Conservation (phyloP, 2,888 invertebrate species). For the Beris morrisii region DNA sequence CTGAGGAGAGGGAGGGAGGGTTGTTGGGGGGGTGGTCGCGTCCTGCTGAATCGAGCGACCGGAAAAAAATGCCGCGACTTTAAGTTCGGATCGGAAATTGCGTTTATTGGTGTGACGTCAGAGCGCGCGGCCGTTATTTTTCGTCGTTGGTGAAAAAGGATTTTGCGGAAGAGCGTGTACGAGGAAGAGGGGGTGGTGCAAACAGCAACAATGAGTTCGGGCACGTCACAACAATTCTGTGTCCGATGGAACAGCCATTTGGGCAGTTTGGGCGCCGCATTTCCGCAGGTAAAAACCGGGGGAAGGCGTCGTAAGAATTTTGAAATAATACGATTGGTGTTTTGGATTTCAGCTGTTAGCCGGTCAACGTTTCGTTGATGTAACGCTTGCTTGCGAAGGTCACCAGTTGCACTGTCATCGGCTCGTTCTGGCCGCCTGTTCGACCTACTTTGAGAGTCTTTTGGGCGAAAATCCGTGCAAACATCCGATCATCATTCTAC, state of each 20-base stretch:
- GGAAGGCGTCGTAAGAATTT: too few species aligned
- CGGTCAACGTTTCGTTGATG: conserved; percentile 72
- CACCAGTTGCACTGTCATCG: conserved; percentile 82
- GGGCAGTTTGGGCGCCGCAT: conserved; percentile 56
- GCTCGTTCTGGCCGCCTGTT: conserved; percentile 81
- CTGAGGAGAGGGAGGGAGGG: too few species aligned
- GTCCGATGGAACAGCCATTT: conserved; percentile 57
- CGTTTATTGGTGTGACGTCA: too few species aligned
- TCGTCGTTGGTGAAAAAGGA: too few species aligned
- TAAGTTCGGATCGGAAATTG: too few species aligned
- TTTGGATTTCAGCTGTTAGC: conserved; percentile 47
- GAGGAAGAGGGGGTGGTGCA: too few species aligned
- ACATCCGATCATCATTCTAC: conserved; percentile 78
- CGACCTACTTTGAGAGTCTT: conserved; percentile 66
- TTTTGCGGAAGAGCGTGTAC: too few species aligned
- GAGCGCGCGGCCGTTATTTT: too few species aligned
- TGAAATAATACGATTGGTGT: neutral
- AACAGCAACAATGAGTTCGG: conserved; percentile 35
- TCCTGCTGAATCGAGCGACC: too few species aligned
- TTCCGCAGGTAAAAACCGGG: conserved; percentile 52
- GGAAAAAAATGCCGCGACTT: too few species aligned
- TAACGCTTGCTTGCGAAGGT: conserved; percentile 85
- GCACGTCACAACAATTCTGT: conserved; percentile 52
- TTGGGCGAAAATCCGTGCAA: conserved; percentile 71
- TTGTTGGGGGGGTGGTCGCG: too few species aligned